phyloP scores from a whole-genome alignment of 2,113 vertebrate genomes.

The Daboia siamensis region DNA sequence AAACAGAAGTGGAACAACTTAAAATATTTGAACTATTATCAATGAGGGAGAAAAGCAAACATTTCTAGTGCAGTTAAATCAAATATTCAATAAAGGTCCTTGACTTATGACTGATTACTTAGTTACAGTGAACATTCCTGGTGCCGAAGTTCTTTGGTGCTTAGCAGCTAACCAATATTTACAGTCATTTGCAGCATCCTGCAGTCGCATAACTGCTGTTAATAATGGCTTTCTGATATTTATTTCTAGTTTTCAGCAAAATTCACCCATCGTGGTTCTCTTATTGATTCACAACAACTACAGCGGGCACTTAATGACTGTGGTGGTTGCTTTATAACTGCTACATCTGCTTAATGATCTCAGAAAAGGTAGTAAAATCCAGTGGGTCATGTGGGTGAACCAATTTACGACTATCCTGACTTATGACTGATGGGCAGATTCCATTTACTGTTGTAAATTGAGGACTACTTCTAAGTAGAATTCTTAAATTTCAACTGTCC shows the following conservation, averaged over 20 bases:
- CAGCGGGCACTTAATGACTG: background rate
- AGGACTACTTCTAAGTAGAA: background rate
- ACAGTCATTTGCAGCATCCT: background rate
- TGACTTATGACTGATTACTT: background rate
- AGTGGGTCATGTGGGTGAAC: background rate
- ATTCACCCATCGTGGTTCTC: background rate
- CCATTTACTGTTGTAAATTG: background rate
- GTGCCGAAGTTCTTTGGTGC: background rate
- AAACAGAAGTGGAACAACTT: background rate
- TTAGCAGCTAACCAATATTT: background rate
- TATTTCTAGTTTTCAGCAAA: background rate
- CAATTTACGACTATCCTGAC: background rate
- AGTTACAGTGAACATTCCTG: background rate
- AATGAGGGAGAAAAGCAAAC: background rate
- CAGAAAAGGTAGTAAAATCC: background rate
- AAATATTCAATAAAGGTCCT: background rate
- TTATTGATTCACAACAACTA: background rate
- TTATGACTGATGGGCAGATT: background rate
- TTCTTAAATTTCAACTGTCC: background rate
- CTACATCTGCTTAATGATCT: background rate
- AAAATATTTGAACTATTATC: background rate
- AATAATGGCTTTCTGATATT: background rate
- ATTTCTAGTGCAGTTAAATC: background rate
- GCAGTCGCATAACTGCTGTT: background rate
- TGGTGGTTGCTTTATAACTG: background rate